phyloP scores from a whole-genome alignment of 2,888 invertebrate species.

The Agelastica alni region DNA sequence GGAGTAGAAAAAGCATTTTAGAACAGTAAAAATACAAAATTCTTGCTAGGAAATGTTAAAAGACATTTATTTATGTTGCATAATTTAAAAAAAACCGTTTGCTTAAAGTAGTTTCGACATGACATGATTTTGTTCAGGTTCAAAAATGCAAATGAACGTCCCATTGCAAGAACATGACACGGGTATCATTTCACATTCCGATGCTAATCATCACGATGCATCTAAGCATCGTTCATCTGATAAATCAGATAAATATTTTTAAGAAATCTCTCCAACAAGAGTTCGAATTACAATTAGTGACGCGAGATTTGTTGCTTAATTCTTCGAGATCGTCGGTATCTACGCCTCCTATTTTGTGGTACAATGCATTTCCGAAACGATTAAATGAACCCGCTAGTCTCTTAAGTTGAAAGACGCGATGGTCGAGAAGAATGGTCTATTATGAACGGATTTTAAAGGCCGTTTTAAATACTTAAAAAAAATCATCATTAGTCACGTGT shows the following conservation, averaged over 20 bases:
- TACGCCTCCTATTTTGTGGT: slow-evolving; percentile 12
- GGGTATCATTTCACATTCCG: slow-evolving; percentile 6
- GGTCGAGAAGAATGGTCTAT: background rate
- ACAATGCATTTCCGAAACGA: slow-evolving; percentile 8
- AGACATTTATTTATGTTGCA: too few species aligned
- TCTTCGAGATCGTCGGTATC: slow-evolving; percentile 19
- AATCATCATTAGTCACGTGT: too few species aligned
- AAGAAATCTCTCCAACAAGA: slow-evolving; percentile 5
- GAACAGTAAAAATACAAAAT: too few species aligned
- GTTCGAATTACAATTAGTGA: slow-evolving; percentile 19
- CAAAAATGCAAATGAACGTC: slow-evolving; percentile 13
- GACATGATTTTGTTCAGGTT: too few species aligned
- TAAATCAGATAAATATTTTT: slow-evolving; percentile 13
- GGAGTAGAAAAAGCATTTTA: too few species aligned
- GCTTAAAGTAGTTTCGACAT: too few species aligned
- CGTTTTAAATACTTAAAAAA: too few species aligned
- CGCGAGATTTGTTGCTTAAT: slow-evolving; percentile 25
- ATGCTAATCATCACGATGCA: slow-evolving; percentile 19
- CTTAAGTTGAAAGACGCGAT: slow-evolving; percentile 1
- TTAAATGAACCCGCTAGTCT: slow-evolving; percentile 1
- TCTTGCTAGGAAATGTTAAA: too few species aligned
- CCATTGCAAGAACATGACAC: slow-evolving; percentile 15
- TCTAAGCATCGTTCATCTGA: slow-evolving; percentile 8
- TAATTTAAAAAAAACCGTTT: too few species aligned
- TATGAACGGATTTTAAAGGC: too few species aligned